A percentile compares a stretch with the other conserved stretches of the same genome.
Conservation (phyloP, 2,797 vertebrate genomes). For the Nyctibius grandis region DNA sequence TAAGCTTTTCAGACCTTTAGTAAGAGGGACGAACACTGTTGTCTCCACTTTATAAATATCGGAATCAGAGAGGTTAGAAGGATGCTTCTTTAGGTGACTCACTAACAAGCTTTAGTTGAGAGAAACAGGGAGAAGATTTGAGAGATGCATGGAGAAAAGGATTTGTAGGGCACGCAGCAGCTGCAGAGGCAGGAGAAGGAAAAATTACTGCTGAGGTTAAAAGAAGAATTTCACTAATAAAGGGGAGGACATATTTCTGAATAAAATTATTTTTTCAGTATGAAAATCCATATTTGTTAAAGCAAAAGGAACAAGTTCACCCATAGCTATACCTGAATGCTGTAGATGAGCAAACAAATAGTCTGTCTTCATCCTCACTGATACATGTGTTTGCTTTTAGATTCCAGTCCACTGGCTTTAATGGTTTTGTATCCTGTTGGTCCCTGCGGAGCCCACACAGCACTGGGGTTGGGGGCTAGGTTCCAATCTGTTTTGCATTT, state of each 20-base stretch:
- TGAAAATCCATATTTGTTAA: not conserved
- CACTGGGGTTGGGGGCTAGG: accelerated
- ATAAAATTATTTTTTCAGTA: not conserved
- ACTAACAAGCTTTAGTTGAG: not conserved
- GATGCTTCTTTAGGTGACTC: not conserved
- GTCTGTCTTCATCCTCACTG: not conserved
- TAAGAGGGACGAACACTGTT: not conserved
- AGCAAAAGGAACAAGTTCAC: not conserved
- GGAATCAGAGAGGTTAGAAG: not conserved
- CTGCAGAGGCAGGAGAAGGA: not conserved
- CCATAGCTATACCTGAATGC: not conserved
- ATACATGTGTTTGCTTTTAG: not conserved
- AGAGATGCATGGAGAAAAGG: not conserved
- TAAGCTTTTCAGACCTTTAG: not conserved
- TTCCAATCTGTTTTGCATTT: not conserved
- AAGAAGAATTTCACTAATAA: not conserved
- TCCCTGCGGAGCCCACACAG: not conserved
- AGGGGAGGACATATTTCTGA: not conserved
- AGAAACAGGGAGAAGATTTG: not conserved
- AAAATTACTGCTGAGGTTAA: not conserved
- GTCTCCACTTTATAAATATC: not conserved
- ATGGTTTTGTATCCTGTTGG: not conserved
- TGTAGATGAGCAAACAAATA: not conserved
- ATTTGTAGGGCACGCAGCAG: not conserved
- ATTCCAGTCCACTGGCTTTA: not conserved